phyloP scores from a whole-genome alignment of 92 coral and sea anemone genomes.

The Zoanthus gigantus region DNA sequence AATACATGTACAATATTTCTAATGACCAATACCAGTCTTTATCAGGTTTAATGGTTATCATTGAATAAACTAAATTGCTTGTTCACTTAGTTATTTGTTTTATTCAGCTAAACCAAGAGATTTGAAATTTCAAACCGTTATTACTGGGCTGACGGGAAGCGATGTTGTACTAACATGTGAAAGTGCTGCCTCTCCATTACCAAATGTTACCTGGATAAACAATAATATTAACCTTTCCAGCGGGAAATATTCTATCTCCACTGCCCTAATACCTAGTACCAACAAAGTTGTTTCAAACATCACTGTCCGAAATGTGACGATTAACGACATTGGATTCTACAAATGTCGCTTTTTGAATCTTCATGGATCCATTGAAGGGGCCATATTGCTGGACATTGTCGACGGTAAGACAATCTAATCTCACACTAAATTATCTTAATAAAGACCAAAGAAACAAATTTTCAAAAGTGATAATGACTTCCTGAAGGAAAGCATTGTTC shows the following conservation, averaged over 20 bases:
- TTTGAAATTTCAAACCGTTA: not conserved
- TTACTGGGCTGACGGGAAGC: not conserved
- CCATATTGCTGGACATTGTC: not conserved
- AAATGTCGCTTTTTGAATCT: not conserved
- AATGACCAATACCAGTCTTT: too few species aligned
- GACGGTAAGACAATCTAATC: not conserved
- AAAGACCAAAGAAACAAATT: too few species aligned
- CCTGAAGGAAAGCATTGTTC: too few species aligned
- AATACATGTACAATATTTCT: too few species aligned
- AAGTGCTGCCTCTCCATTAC: not conserved
- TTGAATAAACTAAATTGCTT: too few species aligned
- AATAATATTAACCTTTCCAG: not conserved
- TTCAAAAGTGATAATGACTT: too few species aligned
- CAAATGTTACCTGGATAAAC: constrained; percentile 5
- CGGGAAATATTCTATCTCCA: not conserved
- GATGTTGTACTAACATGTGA: not conserved
- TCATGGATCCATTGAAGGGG: not conserved
- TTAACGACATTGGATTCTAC: not conserved
- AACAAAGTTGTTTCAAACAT: not conserved
- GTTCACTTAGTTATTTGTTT: not conserved
- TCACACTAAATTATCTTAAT: not conserved
- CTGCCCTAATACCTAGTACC: not conserved
- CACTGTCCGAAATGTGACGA: not conserved
- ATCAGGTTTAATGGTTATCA: too few species aligned
- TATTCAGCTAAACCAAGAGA: not conserved